Evolutionary conservation across 2,888 invertebrate species (phyloP).

Genomic region (Apamea monoglypha): DNA sequence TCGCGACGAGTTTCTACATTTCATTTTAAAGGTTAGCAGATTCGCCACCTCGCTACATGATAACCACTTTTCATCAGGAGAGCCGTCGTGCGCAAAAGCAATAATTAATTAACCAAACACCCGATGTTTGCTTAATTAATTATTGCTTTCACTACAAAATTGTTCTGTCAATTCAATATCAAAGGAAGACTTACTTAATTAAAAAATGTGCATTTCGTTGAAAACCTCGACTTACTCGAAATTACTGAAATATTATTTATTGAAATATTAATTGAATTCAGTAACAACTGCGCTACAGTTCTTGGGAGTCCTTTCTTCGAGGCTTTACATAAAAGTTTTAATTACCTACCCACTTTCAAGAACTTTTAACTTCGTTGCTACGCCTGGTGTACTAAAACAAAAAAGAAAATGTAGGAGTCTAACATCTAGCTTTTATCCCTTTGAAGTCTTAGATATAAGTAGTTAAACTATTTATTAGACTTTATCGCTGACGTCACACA

Average conservation of each 20-base stretch:
- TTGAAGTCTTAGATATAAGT: background rate
- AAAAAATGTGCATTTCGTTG: conserved; percentile 5
- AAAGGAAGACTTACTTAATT: conserved; percentile 24
- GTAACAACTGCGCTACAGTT: conserved; percentile 7
- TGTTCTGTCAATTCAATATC: background rate
- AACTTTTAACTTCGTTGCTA: conserved; percentile 17
- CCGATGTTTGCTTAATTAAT: conserved; percentile 5
- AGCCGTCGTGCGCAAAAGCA: too few species aligned
- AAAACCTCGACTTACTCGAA: background rate
- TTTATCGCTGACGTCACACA: too few species aligned
- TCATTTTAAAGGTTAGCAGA: background rate
- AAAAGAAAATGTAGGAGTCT: background rate
- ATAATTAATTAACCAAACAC: too few species aligned
- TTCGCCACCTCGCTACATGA: background rate
- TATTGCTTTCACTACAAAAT: background rate
- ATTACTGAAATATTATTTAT: conserved; percentile 14
- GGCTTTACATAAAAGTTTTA: conserved; percentile 16
- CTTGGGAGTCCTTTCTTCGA: background rate
- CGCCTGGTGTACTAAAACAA: background rate
- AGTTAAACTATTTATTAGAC: background rate
- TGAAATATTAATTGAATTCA: conserved; percentile 31
- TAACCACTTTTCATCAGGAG: background rate
- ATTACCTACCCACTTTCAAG: conserved; percentile 12
- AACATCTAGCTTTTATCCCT: background rate
- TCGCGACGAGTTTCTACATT: background rate